Base-by-base conservation (phyloP, 2,888 invertebrate species). In the Scaptomyza polygonia region DNA sequence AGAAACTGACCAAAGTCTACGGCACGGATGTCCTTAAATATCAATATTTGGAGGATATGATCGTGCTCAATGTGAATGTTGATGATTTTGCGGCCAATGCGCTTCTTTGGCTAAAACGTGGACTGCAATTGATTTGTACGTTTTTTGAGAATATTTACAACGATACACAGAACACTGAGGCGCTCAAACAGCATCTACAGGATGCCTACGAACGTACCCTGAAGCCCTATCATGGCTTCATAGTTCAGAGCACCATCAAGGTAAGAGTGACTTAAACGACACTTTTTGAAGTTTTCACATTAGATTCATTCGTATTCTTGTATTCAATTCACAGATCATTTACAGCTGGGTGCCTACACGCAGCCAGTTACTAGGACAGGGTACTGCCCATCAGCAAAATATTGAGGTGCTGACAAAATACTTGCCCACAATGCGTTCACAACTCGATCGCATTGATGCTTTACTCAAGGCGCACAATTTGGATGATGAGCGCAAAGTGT, bases 161-260 rank as follows among this genome's bases (percentile, higher is more conserved):
- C 39, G 92, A 91, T 67, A 64, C 82, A 47, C 78, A 88, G 39
- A 73, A 61, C 11, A 64, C 91, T 27, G 94, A 94, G 73, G 93
- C 93, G 86, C 92, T 96, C 83, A 93, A 93, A 58, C 93, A 93
- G 21, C 93, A 94, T 88, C 92, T 95, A 51, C 93, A 93, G 75
- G 91, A 92, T 65, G 94, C 96, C 0, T 96, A 96, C 89, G 93
- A 94, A 79, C 93, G 93, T 51, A 94, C 95, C 34, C 92, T 97
- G 18, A 95, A 95, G 89, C 93, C 93, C 66, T 95, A 95, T 89
- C 96, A 96, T 82, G 95, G 94, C 69, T 96, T 96, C 94, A 92
- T 96, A 82, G 94, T 95, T 4, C 95, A 95, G 87, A 95, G 95
- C 92, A 91, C 96, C 49, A 96, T 96, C 90, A 92, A 93, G 89